Conservation (phyloP, 2,888 invertebrate genomes). For the Taphrorychus bicolor region DNA sequence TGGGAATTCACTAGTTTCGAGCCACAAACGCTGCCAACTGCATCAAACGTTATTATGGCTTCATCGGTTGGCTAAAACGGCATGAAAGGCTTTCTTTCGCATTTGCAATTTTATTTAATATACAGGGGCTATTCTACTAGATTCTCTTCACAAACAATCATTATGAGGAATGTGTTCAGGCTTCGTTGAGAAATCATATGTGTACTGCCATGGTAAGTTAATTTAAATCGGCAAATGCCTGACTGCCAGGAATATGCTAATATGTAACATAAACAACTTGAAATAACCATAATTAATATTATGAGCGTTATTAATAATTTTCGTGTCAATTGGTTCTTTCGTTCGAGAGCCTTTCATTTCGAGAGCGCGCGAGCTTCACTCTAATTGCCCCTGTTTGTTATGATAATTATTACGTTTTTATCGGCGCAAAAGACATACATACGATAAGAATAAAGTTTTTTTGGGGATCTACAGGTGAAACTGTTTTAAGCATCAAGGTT, state of each 20-base stretch:
- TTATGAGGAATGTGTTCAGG: too few species aligned
- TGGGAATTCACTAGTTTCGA: conserved; percentile 11
- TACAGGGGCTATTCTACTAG: not conserved
- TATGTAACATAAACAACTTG: not conserved
- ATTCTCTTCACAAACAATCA: too few species aligned
- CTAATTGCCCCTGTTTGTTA: conserved; percentile 1
- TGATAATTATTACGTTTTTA: not conserved
- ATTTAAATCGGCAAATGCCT: not conserved
- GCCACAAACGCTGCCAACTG: conserved; percentile 27
- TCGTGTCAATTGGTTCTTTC: not conserved
- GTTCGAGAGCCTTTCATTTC: conserved; percentile 5
- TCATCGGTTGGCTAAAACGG: conserved; percentile 19
- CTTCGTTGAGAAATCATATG: not conserved
- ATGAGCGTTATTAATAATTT: not conserved
- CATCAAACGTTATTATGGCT: conserved; percentile 29
- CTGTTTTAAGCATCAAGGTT: too few species aligned
- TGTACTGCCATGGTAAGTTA: not conserved
- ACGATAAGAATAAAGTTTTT: too few species aligned
- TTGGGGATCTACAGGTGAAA: too few species aligned
- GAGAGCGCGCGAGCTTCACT: not conserved
- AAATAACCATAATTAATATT: conserved; percentile 11
- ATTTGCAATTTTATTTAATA: conserved; percentile 16
- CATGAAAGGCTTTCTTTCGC: conserved; percentile 33
- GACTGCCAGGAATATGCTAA: too few species aligned
- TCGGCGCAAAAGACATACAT: not conserved